Conservation (phyloP, 2,888 invertebrate species). For the Prionchulus punctatus region DNA sequence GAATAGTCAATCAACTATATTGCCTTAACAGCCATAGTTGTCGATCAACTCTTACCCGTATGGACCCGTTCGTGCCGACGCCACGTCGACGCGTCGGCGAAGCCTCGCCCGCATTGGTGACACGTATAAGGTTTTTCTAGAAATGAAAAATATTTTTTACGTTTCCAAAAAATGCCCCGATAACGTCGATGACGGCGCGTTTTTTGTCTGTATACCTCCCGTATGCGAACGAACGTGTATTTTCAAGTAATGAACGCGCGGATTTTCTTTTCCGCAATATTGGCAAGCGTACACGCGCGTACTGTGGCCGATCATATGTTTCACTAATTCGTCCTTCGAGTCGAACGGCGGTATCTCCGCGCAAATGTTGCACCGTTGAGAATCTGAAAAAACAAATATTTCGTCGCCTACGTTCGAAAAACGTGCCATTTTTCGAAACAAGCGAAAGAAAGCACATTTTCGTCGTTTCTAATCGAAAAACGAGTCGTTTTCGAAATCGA, state of each 20-base stretch:
- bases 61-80: slow-evolving; percentile 22
- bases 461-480: too few relatives aligned
- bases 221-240: slow-evolving; percentile 21
- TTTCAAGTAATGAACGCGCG: slow-evolving; percentile 19
- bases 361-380: background rate
- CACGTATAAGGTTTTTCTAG: slow-evolving; percentile 15
- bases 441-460: too few relatives aligned
- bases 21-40: background rate
- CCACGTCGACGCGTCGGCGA: slow-evolving; percentile 22
- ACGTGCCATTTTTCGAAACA: too few relatives aligned
- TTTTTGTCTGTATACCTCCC: slow-evolving; percentile 15
- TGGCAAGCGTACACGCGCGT: slow-evolving; percentile 19
- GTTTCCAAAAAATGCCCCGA: background rate
- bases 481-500: too few relatives aligned
- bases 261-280: slow-evolving; percentile 21
- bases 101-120: slow-evolving; percentile 18
- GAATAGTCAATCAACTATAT: background rate
- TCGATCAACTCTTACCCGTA: slow-evolving; percentile 11
- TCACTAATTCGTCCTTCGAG: slow-evolving; percentile 1
- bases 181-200: background rate
- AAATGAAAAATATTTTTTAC: background rate
- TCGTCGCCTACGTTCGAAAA: too few relatives aligned
- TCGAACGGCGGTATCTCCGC: background rate
- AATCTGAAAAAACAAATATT: too few relatives aligned
- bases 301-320: slow-evolving; percentile 2